These are phyloP conservation scores for Kobus ellipsiprymnus DNA, from an alignment of 2,113 vertebrate genomes.

Conservation along the genomic window DNA sequence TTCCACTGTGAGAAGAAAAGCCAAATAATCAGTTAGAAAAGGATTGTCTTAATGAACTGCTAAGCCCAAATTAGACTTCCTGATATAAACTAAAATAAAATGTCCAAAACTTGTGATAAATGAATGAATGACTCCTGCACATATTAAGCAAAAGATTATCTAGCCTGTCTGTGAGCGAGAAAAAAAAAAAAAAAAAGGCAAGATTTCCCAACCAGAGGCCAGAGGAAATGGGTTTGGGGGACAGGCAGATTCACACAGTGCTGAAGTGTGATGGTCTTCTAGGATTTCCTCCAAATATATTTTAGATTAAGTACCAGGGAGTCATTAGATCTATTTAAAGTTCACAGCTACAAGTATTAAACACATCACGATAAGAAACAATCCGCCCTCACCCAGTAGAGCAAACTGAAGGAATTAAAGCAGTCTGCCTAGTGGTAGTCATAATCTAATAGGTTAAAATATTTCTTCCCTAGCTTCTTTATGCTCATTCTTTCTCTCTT, in stretches of 20 bases:
- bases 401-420: constrained; percentile 44
- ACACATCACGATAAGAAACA: constrained; percentile 29
- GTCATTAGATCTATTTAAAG: constrained; percentile 44
- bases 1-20: constrained; percentile 42
- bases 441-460: not conserved
- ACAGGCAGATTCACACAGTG: not conserved
- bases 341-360: constrained; percentile 35
- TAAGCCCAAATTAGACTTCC: constrained; percentile 41
- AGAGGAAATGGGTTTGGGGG: not conserved
- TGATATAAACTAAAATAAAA: constrained; percentile 51
- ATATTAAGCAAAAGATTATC: constrained; percentile 51
- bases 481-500: not conserved
- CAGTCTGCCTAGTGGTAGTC: not conserved
- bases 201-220: not conserved
- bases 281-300: constrained; percentile 59
- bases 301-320: constrained; percentile 1
- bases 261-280: constrained; percentile 33
- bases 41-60: constrained; percentile 62
- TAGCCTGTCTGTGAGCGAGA: not conserved
- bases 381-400: constrained; percentile 33
- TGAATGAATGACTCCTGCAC: constrained; percentile 45
- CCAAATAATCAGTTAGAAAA: constrained; percentile 54
- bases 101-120: constrained; percentile 28
- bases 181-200: not conserved
- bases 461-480: not conserved